phyloP scores from a whole-genome alignment of 1,140 invertebrate species.

The Rhopalosiphum maidis region DNA sequence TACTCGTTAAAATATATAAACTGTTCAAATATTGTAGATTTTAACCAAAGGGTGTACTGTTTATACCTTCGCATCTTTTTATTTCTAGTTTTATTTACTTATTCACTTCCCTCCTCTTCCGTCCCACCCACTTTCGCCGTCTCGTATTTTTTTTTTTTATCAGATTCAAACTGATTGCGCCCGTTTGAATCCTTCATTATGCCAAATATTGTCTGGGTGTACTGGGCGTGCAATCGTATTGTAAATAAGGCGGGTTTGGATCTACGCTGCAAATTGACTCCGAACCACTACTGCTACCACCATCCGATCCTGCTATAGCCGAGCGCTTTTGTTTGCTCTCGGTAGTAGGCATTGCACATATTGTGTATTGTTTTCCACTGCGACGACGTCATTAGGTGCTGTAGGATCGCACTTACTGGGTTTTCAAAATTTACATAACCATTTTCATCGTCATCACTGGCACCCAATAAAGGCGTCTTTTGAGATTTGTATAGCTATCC shows the following conservation, averaged over 20 bases:
- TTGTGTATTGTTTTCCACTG: slow-evolving; percentile 42
- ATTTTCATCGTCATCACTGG: background rate
- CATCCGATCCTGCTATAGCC: background rate
- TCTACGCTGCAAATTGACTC: slow-evolving; percentile 52
- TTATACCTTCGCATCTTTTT: slow-evolving; percentile 23
- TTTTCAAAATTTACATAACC: slow-evolving; percentile 54
- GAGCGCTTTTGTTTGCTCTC: slow-evolving; percentile 49
- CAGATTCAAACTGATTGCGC: slow-evolving; percentile 48
- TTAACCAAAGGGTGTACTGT: slow-evolving; percentile 18
- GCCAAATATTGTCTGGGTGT: slow-evolving; percentile 57
- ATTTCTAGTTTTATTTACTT: slow-evolving; percentile 19
- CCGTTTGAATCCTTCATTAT: slow-evolving; percentile 51
- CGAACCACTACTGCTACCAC: slow-evolving; percentile 28
- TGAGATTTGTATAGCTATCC: background rate
- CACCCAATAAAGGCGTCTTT: background rate
- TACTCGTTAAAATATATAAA: slow-evolving; percentile 15
- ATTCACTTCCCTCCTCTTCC: background rate
- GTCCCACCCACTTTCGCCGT: too few species aligned
- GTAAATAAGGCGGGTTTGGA: slow-evolving; percentile 47
- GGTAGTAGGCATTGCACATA: slow-evolving; percentile 25
- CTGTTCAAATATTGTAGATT: slow-evolving; percentile 10
- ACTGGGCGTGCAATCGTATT: slow-evolving; percentile 49
- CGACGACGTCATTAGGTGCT: slow-evolving; percentile 51
- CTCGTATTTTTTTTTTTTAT: slow-evolving; percentile 28
- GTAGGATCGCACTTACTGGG: slow-evolving; percentile 24